Evolutionary conservation across 2,113 vertebrate species (phyloP).

Genomic region (Trochalopteron elliotii): DNA sequence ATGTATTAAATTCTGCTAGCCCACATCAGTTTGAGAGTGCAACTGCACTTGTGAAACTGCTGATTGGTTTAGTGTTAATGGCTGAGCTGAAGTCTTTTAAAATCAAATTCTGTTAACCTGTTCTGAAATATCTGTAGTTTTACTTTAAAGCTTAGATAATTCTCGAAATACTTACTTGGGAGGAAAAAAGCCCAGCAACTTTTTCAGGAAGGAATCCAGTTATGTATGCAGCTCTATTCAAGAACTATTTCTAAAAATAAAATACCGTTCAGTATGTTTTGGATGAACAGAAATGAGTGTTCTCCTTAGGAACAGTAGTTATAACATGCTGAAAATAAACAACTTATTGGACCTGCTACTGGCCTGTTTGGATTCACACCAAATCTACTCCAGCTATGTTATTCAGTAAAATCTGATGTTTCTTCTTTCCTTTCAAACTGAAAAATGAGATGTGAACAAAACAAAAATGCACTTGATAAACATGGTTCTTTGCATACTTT

Average conservation of each 20-base stretch:
- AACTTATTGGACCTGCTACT: not conserved
- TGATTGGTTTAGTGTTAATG: not conserved
- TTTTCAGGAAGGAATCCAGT: not conserved
- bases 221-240: not conserved
- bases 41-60: not conserved
- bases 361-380: not conserved
- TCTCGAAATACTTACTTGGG: not conserved
- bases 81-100: constrained; percentile 26
- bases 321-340: not conserved
- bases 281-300: not conserved
- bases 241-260: not conserved
- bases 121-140: not conserved
- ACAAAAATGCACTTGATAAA: not conserved
- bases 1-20: not conserved
- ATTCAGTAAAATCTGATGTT: not conserved
- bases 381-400: not conserved
- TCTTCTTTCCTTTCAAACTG: not conserved
- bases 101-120: not conserved
- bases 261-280: not conserved
- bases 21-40: not conserved
- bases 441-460: not conserved
- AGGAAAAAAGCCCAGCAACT: not conserved
- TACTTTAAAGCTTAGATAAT: not conserved
- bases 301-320: not conserved
- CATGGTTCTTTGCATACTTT: not conserved